Evolutionary conservation across 2,797 vertebrate genomes (phyloP), one percentile per base, ranked within the genome.

Genomic region (Coccyzus lansbergi): DNA sequence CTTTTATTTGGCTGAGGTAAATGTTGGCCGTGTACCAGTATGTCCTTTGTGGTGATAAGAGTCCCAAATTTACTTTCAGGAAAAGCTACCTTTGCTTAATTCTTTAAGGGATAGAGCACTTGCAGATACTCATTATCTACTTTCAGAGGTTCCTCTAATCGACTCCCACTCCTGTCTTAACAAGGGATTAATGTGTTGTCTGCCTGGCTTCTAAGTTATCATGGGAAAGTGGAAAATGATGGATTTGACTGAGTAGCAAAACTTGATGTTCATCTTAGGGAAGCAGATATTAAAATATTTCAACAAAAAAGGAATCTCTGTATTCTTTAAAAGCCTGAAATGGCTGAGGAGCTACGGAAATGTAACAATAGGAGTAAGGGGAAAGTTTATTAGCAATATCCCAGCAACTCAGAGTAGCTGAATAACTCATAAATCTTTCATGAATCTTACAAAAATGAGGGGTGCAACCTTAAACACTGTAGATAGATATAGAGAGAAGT

Each of bases 391-490:
- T 90, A 86, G 58, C 69, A 88, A 92, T 78, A 94, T 94, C 82
- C 52, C 74, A 60, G 87, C 63, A 91, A 88, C 70, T 72, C 67
- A n/a, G 59, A 75, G 81, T 24, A 75, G 90, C 94, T 85, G 64
- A 58, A 92, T 86, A 97, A 95, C 87, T 97, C 96, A 95, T 97
- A 92, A 97, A 95, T 91, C 87, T 94, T 96, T 94, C 92, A 95
- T 96, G 81, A 93, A 90, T 92, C 95, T 94, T 93, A 91, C 88
- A 88, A 90, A 83, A 55, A 65, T 70, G 95, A 83, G 5, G 78
- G 93, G 93, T 94, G 89, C 92, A 95, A 83, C 95, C 60, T 62
- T 78, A 75, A 95, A 88, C 83, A 76, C 86, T 83, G 82, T 69
- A 87, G 64, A 69, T 51, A 86, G 40, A 60, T 48, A 60, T 17